Conservation (phyloP, 53 echinoderm and acorn worm genomes). For the Temnopleurus reevesii region DNA sequence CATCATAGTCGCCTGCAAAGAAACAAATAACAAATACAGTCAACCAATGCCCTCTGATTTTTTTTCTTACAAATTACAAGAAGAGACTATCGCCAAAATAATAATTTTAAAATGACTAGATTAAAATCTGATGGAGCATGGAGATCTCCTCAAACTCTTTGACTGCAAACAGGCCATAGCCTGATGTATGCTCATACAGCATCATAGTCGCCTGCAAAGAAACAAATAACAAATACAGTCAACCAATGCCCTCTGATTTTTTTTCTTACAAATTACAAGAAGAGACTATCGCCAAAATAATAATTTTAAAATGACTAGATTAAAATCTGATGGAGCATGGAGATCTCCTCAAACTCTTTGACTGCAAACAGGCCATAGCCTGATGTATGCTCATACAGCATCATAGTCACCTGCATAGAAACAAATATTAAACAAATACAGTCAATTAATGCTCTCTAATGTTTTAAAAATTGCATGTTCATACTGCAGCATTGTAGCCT, state of each 20-base stretch:
- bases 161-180: conserved; percentile 91
- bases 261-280: too few relatives aligned
- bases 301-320: too few relatives aligned
- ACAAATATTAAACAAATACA: too few relatives aligned
- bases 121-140: conserved; percentile 81
- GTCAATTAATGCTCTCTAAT: too few relatives aligned
- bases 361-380: conserved; percentile 93
- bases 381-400: conserved; percentile 92
- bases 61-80: too few relatives aligned
- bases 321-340: conserved; percentile 85
- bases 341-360: conserved; percentile 95
- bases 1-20: conserved; percentile 74
- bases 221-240: background rate
- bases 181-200: conserved; percentile 93
- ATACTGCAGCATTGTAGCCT: too few relatives aligned
- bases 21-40: background rate
- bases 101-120: too few relatives aligned
- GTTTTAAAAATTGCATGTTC: too few relatives aligned
- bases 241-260: too few relatives aligned
- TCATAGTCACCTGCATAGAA: conserved; percentile 71
- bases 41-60: too few relatives aligned
- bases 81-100: too few relatives aligned
- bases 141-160: conserved; percentile 97
- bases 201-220: conserved; percentile 75
- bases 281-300: too few relatives aligned